Percentiles rank a stretch among this genome's conserved stretches.
Conservation (phyloP, 2,113 vertebrate genomes). For the Haliaeetus leucogaster region DNA sequence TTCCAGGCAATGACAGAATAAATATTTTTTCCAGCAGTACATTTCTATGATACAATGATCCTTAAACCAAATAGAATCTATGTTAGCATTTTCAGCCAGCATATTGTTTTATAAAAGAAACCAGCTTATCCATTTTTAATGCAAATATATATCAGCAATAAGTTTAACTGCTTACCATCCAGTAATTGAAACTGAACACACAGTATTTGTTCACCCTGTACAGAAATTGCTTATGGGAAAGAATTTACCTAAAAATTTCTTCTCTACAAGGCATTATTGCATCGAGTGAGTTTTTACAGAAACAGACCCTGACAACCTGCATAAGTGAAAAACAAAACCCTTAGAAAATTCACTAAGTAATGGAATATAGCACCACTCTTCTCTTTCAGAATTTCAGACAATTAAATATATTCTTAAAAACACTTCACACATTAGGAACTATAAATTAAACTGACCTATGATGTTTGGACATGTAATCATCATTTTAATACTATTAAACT, state of each 20-base stretch:
- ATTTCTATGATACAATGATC: background rate
- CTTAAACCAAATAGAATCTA: background rate
- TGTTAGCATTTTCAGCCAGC: background rate
- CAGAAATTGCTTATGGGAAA: background rate
- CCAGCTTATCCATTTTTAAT: background rate
- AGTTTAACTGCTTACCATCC: background rate
- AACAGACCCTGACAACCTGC: background rate
- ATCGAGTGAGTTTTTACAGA: background rate
- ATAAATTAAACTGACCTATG: background rate
- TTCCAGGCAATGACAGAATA: background rate
- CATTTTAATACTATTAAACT: background rate
- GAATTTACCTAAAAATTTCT: background rate
- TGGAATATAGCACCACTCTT: background rate
- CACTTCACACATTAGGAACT: background rate
- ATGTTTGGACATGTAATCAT: background rate
- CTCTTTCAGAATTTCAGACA: background rate
- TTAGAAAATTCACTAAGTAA: background rate
- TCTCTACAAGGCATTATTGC: background rate
- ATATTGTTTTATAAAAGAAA: background rate
- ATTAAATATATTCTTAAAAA: background rate
- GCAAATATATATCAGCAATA: background rate
- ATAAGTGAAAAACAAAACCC: background rate
- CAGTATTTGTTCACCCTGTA: background rate
- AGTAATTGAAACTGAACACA: background rate
- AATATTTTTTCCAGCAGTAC: background rate